These are phyloP conservation scores for Meta bourneti DNA, from an alignment of 2,888 invertebrate genomes.

Conservation along the genomic window DNA sequence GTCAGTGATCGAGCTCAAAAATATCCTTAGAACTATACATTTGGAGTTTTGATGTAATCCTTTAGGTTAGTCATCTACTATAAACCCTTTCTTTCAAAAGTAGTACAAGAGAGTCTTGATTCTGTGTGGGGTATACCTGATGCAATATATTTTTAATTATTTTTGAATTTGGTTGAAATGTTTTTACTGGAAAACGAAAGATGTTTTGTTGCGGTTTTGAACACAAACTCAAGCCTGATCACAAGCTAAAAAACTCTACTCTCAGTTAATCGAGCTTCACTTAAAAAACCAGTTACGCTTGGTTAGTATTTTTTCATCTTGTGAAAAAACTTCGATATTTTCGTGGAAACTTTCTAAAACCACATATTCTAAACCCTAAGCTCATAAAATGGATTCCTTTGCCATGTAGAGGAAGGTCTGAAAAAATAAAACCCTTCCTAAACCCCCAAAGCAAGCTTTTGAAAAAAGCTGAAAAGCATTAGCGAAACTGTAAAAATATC, in stretches of 20 bases:
- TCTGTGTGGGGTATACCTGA: too few species aligned
- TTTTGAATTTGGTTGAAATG: too few species aligned
- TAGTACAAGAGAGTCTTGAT: too few species aligned
- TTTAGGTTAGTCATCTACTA: too few species aligned
- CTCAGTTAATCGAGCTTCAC: not conserved
- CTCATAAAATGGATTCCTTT: slow-evolving; percentile 25
- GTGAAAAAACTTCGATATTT: not conserved
- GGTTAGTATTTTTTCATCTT: not conserved
- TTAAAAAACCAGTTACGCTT: not conserved
- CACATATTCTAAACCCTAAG: slow-evolving; percentile 36
- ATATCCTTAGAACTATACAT: too few species aligned
- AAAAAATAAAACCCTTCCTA: slow-evolving; percentile 5
- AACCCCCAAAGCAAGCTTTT: slow-evolving; percentile 40
- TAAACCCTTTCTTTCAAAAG: too few species aligned
- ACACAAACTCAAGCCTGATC: too few species aligned
- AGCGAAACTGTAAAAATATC: slow-evolving; percentile 67
- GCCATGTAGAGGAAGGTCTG: not conserved
- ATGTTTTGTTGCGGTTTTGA: too few species aligned
- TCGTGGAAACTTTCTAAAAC: not conserved
- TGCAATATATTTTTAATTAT: too few species aligned
- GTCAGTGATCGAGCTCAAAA: too few species aligned
- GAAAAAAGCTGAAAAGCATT: slow-evolving; percentile 49
- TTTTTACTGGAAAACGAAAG: too few species aligned
- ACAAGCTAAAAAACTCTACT: not conserved
- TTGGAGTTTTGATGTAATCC: too few species aligned